Evolutionary conservation across 1,140 invertebrate species (phyloP).

Genomic region (Rhagoletis zephyria): DNA sequence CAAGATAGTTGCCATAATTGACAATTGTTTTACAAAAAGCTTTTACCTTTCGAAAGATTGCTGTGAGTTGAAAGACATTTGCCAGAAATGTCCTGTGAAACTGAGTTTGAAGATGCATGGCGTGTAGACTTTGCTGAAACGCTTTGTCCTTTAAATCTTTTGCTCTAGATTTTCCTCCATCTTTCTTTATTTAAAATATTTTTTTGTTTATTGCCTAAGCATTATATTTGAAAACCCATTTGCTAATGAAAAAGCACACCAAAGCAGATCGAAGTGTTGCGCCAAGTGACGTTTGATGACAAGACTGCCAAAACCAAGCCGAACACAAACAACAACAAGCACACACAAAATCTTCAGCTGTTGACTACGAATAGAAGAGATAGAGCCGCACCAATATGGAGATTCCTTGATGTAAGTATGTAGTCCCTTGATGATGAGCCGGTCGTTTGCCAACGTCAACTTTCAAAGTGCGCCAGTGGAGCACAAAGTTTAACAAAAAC

Average conservation of each 20-base stretch:
- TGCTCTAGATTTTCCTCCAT: no score
- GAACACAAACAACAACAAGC: not conserved
- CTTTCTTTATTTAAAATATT: not conserved
- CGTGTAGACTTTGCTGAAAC: no score
- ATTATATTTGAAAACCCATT: conserved; percentile 15
- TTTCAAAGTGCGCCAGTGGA: no score
- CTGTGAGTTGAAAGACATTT: no score
- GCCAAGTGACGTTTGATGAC: conserved; percentile 2
- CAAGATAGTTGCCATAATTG: no score
- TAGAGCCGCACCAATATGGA: not conserved
- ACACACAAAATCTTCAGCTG: not conserved
- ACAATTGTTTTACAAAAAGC: no score
- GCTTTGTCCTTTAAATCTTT: no score
- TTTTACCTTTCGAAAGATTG: no score
- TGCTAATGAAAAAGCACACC: conserved; percentile 8
- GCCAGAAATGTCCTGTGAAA: no score
- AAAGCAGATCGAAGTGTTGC: conserved; percentile 16
- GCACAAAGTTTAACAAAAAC: not conserved
- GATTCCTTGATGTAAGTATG: not conserved
- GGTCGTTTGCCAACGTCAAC: not conserved
- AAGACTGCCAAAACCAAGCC: not conserved
- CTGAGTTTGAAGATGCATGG: no score
- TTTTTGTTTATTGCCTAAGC: not conserved
- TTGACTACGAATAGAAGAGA: not conserved
- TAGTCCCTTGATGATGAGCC: not conserved